Percentiles rank a stretch among this genome's conserved stretches.
Evolutionary conservation across 1,140 invertebrate species (phyloP).

Genomic region (Anthonomus grandis): DNA sequence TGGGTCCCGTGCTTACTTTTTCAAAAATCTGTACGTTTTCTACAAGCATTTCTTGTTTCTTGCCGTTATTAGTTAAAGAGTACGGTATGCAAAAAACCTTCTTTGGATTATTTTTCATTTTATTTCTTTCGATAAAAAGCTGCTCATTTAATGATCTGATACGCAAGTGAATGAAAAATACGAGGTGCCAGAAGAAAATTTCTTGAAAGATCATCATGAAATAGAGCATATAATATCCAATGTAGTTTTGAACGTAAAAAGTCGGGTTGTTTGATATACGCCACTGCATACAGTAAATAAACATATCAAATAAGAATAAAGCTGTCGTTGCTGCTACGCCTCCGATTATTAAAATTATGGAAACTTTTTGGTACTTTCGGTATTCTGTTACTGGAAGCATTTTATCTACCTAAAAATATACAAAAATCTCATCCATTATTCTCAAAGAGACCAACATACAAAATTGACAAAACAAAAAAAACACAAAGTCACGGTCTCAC

Average conservation of each 20-base stretch:
- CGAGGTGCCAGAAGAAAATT: constrained; percentile 28
- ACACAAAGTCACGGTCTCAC: no score
- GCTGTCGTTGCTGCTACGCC: constrained; percentile 1
- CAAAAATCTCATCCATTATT: no score
- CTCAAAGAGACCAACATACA: no score
- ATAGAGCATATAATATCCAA: constrained; percentile 26
- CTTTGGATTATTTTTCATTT: no score
- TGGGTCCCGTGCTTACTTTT: no score
- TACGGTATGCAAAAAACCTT: no score
- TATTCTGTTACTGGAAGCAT: constrained; percentile 6
- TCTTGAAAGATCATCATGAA: constrained; percentile 25
- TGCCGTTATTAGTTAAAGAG: no score
- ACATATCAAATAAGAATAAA: constrained; percentile 25
- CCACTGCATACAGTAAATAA: constrained; percentile 13
- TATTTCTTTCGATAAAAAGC: constrained; percentile 1
- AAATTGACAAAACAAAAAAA: no score
- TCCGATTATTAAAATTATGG: constrained; percentile 11
- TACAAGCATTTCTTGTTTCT: no score
- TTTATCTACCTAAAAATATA: constrained; percentile 12
- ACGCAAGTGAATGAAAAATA: constrained; percentile 23
- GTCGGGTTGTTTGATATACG: no score
- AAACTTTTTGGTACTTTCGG: constrained; percentile 15
- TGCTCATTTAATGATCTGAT: constrained; percentile 16
- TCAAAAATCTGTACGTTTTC: no score
- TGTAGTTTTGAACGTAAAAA: constrained; percentile 19